phyloP scores from a whole-genome alignment of 2,888 invertebrate genomes.

The Thecophora atra region DNA sequence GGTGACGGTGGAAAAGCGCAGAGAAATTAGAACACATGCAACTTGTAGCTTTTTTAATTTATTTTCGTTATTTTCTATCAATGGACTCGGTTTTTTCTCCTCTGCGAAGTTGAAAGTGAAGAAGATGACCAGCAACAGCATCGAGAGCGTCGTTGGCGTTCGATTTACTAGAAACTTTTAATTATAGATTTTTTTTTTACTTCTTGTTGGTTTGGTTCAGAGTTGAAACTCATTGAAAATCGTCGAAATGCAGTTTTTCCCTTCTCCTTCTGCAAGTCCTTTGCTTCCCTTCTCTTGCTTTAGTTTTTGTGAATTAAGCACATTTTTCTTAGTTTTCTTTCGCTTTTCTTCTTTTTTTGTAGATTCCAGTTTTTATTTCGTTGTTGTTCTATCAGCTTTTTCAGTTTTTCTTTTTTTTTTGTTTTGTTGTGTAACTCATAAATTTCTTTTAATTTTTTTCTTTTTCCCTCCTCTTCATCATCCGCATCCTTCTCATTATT shows the following conservation, averaged over 20 bases:
- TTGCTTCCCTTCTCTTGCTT: background rate
- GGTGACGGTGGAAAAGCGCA: background rate
- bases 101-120: background rate
- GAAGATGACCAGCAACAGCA: background rate
- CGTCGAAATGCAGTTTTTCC: background rate
- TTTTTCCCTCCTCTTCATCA: background rate
- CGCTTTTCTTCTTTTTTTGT: background rate
- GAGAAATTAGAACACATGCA: too few relatives aligned
- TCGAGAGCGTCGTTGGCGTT: background rate
- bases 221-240: background rate
- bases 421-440: background rate
- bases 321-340: background rate
- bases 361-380: background rate
- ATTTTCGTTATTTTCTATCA: too few relatives aligned
- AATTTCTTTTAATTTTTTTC: background rate
- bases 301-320: background rate
- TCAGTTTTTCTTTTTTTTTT: background rate
- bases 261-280: background rate
- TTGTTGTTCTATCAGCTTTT: background rate
- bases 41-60: too few relatives aligned
- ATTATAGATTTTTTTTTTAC: slow-evolving; percentile 9
- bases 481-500: background rate
- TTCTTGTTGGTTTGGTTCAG: background rate
- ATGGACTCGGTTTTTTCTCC: too few relatives aligned
- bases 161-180: background rate